Evolutionary conservation across 2,888 invertebrate genomes (phyloP).

Genomic region (Chydorus sphaericus): DNA sequence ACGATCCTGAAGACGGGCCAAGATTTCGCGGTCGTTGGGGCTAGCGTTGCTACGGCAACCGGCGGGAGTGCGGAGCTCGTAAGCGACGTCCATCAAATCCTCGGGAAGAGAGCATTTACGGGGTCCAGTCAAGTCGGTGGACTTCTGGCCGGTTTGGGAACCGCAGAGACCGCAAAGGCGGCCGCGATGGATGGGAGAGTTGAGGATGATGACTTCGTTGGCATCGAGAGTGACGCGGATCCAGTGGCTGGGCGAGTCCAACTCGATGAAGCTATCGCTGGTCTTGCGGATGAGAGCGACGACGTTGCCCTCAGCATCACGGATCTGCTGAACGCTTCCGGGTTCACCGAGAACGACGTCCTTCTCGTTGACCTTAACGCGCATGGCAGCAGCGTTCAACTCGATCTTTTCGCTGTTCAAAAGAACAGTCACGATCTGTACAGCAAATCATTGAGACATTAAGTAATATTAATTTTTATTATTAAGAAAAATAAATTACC

Average conservation of each 20-base stretch:
- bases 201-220: neutral
- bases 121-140: slow-evolving; percentile 13
- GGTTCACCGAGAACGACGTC: neutral
- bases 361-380: slow-evolving; percentile 9
- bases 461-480: neutral
- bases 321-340: neutral
- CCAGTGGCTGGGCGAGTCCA: slow-evolving; percentile 13
- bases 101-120: slow-evolving; percentile 10
- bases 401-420: slow-evolving; percentile 14
- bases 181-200: slow-evolving; percentile 12
- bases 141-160: slow-evolving; percentile 10
- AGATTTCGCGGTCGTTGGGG: neutral
- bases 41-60: slow-evolving; percentile 5
- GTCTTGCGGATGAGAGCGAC: slow-evolving; percentile 9
- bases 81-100: slow-evolving; percentile 13
- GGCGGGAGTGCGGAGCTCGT: slow-evolving; percentile 10
- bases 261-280: slow-evolving; percentile 12
- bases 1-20: slow-evolving; percentile 3
- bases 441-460: neutral
- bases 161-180: slow-evolving; percentile 15
- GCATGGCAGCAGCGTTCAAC: slow-evolving; percentile 3
- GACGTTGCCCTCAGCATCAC: slow-evolving; percentile 2
- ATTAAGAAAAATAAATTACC: neutral
- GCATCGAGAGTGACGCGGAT: slow-evolving; percentile 7
- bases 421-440: slow-evolving; percentile 12